A percentile compares a stretch with the other conserved stretches of the same genome.
Evolutionary conservation across 1,140 invertebrate species (phyloP).

Genomic region (Coptotermes formosanus): DNA sequence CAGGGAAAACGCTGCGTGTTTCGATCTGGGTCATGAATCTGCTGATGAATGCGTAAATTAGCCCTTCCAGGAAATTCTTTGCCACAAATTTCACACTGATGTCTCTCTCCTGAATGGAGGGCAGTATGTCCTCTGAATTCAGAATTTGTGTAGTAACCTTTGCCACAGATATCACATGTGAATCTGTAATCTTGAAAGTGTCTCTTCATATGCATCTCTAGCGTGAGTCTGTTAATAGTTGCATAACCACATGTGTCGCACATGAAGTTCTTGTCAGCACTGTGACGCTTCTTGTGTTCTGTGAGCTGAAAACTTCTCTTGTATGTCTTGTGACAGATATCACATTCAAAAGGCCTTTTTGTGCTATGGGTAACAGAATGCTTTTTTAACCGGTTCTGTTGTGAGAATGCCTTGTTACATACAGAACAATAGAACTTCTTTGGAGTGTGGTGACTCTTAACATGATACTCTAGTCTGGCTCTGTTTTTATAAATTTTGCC

Average conservation of each 20-base stretch:
- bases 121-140: conserved; percentile 37
- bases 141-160: conserved; percentile 38
- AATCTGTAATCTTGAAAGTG: conserved; percentile 7
- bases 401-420: conserved; percentile 58
- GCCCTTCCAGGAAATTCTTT: conserved; percentile 22
- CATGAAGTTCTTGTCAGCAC: neutral
- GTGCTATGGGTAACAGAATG: conserved; percentile 44
- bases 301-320: conserved; percentile 45
- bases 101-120: conserved; percentile 37
- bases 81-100: conserved; percentile 34
- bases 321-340: conserved; percentile 66
- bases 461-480: neutral
- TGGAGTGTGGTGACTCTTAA: neutral
- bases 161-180: conserved; percentile 31
- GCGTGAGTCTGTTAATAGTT: neutral
- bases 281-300: conserved; percentile 22
- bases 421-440: conserved; percentile 51
- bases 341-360: conserved; percentile 65
- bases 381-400: conserved; percentile 45
- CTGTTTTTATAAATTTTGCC: conserved; percentile 13
- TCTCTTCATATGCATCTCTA: conserved; percentile 8
- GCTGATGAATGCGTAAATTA: conserved; percentile 28
- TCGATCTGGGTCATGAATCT: neutral
- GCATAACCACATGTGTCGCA: conserved; percentile 27
- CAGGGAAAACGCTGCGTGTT: conserved; percentile 45